These are phyloP conservation scores for Andricus curvator DNA, from an alignment of 2,888 invertebrate genomes.

Conservation along the genomic window DNA sequence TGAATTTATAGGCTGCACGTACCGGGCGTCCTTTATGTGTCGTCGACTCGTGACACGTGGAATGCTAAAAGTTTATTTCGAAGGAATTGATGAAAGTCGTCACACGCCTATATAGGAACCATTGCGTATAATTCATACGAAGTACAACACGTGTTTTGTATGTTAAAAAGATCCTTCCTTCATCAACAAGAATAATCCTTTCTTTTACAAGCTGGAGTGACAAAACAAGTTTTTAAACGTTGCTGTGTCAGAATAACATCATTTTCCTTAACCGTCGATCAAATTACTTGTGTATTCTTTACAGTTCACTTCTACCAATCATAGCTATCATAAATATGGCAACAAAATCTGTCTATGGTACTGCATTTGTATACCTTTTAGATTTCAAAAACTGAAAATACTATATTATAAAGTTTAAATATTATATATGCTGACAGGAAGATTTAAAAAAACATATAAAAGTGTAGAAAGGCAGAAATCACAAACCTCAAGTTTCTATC, in stretches of 20 bases:
- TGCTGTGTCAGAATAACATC: too few species aligned
- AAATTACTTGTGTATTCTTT: neutral
- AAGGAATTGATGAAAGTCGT: conserved; percentile 8
- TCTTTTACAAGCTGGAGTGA: neutral
- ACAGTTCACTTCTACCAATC: too few species aligned
- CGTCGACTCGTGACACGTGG: conserved; percentile 26
- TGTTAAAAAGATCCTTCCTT: neutral
- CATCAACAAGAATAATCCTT: neutral
- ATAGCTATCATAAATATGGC: too few species aligned
- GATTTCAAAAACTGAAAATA: too few species aligned
- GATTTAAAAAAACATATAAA: too few species aligned
- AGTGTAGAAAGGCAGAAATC: too few species aligned
- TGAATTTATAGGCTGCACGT: conserved; percentile 56
- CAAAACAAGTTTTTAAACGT: neutral
- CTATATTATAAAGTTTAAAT: too few species aligned
- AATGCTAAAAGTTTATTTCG: conserved; percentile 28
- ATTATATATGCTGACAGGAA: too few species aligned
- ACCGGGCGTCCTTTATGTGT: conserved; percentile 6
- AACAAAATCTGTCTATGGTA: too few species aligned
- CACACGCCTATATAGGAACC: neutral
- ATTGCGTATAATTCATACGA: conserved; percentile 4
- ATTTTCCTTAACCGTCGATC: neutral
- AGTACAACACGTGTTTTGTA: conserved; percentile 1
- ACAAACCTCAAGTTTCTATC: too few species aligned
- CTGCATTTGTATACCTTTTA: too few species aligned